Evolutionary conservation across 1,140 invertebrate genomes (phyloP), one percentile per base, ranked within the genome.

Genomic region (Oryctes rhinoceros): DNA sequence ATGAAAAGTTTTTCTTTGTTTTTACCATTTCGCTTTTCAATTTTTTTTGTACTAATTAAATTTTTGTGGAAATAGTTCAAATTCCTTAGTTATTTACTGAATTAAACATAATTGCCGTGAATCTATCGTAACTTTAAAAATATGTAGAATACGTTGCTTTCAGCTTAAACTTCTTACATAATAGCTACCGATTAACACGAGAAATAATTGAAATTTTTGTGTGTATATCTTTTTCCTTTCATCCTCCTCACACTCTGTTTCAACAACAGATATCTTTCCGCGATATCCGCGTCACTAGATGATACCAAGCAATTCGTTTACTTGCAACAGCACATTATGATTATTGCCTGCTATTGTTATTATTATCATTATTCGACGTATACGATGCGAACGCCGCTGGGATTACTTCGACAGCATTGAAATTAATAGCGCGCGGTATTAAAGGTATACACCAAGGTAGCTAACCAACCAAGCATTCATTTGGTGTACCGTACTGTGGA

Each of bases 331-430:
- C 13, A 7, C 18, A 15, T 59, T 59, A 59, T 59, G 15, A 59
- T 59, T 59, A 59, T 59, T 59, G 53, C 53, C 53, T 59, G 18
- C 18, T 59, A 59, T 59, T 59, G 53, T 59, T 59, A 59, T 59
- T 59, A 59, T 59, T 59, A 59, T 18, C 3, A 59, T 59, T 59
- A 59, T 59, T 59, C 15, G 13, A 18, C 53, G 53, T 59, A 59
- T 59, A n/a, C 53, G 15, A 59, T 59, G 1, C 15, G 53, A 59
- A 59, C 53, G 18, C 15, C 5, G 18, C 9, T 44, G n/a, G 5
- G 15, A 18, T 59, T 59, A 59, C 53, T 18, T 59, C 15, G 53
- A 59, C 15, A 59, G 53, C 18, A 59, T 59, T 15, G 18, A 15
- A 59, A 59, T 59, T 59, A 59, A 59, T 18, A 59, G 53, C 5